Conservation (phyloP, 2,113 vertebrate genomes). For the Callipepla californica region DNA sequence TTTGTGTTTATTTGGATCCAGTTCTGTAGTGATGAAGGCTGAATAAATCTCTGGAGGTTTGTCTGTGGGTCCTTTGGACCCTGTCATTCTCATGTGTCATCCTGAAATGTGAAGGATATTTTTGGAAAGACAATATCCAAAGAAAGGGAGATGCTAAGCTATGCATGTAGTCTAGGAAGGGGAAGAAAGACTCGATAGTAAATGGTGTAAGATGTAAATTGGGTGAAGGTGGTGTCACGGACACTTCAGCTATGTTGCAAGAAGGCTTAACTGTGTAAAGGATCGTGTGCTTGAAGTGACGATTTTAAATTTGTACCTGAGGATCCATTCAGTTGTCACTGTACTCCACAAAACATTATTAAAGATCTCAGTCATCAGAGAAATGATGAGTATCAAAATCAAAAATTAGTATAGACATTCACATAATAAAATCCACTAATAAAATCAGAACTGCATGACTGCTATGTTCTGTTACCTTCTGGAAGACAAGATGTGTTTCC, state of each 20-base stretch:
- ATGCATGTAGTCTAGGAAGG: neutral
- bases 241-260: neutral
- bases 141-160: neutral
- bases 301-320: neutral
- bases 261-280: neutral
- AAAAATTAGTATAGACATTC: conserved; percentile 13
- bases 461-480: neutral
- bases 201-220: neutral
- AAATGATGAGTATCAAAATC: neutral
- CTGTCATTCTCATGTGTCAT: neutral
- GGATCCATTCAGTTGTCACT: neutral
- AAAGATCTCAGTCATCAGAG: neutral
- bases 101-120: neutral
- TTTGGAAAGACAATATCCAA: neutral
- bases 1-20: neutral
- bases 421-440: conserved; percentile 36
- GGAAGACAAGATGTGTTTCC: conserved; percentile 15
- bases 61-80: neutral
- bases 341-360: neutral
- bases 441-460: conserved; percentile 6
- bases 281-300: neutral
- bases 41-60: neutral
- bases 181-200: neutral
- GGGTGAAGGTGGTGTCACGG: neutral
- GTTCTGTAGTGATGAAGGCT: neutral